phyloP scores from a whole-genome alignment of 1,140 invertebrate species.

The Bilobella aurantiaca region DNA sequence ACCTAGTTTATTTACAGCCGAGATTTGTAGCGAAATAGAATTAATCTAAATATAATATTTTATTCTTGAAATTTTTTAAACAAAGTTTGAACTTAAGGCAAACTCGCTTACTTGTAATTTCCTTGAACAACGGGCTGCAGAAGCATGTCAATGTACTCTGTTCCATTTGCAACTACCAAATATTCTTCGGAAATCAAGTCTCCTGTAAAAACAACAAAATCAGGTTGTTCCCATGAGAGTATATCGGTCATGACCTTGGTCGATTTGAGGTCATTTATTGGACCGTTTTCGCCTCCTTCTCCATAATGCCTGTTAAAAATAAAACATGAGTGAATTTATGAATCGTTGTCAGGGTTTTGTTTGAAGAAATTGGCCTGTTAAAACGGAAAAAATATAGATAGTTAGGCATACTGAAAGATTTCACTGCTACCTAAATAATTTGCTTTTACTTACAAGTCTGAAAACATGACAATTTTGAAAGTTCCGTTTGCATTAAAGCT shows the following conservation, averaged over 20 bases:
- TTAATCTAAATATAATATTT: too few species aligned
- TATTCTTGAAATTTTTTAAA: neutral
- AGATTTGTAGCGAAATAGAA: too few species aligned
- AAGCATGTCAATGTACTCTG: conserved; percentile 19
- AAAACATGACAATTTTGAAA: conserved; percentile 21
- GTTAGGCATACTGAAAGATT: too few species aligned
- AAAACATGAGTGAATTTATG: neutral
- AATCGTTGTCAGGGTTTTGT: neutral
- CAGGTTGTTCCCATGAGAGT: conserved; percentile 10
- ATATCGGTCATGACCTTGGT: conserved; percentile 4
- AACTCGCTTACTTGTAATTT: conserved; percentile 4
- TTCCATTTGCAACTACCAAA: conserved; percentile 17
- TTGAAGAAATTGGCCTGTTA: neutral
- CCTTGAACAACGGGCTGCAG: conserved; percentile 11
- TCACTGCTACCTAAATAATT: too few species aligned
- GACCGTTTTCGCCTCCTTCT: conserved; percentile 14
- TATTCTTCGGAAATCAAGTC: conserved; percentile 18
- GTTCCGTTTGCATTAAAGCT: conserved; percentile 16
- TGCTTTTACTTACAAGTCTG: conserved; percentile 14
- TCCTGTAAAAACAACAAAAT: conserved; percentile 20
- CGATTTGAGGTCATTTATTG: conserved; percentile 10
- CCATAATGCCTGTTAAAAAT: conserved; percentile 13
- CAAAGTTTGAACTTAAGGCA: neutral
- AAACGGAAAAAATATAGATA: too few species aligned
- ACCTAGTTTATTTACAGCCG: too few species aligned